Conservation (phyloP, 2,888 invertebrate species). For the Xanthia icteritia region DNA sequence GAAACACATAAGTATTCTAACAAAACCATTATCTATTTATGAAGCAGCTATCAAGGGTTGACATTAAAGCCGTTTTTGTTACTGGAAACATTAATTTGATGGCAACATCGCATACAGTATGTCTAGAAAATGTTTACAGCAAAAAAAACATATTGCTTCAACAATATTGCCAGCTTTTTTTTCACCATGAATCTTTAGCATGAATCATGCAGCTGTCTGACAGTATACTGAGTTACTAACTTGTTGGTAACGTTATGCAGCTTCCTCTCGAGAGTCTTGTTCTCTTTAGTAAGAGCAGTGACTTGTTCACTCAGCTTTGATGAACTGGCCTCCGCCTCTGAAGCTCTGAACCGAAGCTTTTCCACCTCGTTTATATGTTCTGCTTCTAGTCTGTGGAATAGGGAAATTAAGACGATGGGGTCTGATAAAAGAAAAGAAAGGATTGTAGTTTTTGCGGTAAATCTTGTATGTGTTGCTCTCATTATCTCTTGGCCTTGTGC, state of each 20-base stretch:
- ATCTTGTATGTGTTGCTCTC: not conserved
- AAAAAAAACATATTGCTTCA: too few relatives aligned
- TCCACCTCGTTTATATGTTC: conserved; percentile 88
- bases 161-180: too few relatives aligned
- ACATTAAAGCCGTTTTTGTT: too few relatives aligned
- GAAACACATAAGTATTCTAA: too few relatives aligned
- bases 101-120: too few relatives aligned
- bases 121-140: too few relatives aligned
- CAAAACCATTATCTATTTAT: too few relatives aligned
- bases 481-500: not conserved
- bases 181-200: too few relatives aligned
- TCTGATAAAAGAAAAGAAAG: not conserved
- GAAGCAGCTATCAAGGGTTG: too few relatives aligned
- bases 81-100: too few relatives aligned
- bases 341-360: conserved; percentile 88
- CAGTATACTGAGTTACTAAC: conserved; percentile 73
- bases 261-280: conserved; percentile 93
- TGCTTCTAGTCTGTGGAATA: conserved; percentile 84
- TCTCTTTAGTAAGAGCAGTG: conserved; percentile 91
- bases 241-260: conserved; percentile 91
- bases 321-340: conserved; percentile 87
- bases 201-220: too few relatives aligned
- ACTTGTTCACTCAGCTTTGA: conserved; percentile 87
- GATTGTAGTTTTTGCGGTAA: not conserved
- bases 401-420: not conserved